A percentile compares a stretch with the other conserved stretches of the same genome.
These are phyloP conservation scores for Rhingia rostrata DNA, from an alignment of 2,888 invertebrate genomes.

Conservation along the genomic window DNA sequence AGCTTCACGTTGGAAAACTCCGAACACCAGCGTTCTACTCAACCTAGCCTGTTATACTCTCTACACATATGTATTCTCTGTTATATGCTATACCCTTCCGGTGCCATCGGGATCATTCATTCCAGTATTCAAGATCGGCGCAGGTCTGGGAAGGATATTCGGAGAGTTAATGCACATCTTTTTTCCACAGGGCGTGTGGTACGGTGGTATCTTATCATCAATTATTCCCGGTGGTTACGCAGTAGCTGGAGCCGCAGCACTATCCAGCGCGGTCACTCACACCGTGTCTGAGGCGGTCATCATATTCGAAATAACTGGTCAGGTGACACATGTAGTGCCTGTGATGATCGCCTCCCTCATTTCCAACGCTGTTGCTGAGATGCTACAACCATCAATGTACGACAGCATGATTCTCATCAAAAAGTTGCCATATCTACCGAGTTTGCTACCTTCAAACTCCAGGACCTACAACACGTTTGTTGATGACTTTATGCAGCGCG, in stretches of 20 bases:
- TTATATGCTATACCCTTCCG: constrained; percentile 97
- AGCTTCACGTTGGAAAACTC: constrained; percentile 94
- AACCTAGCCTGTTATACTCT: constrained; percentile 92
- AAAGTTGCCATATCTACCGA: constrained; percentile 97
- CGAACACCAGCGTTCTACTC: constrained; percentile 92
- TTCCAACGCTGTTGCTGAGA: constrained; percentile 96
- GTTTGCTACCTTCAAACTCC: constrained; percentile 93
- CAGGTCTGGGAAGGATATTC: constrained; percentile 94
- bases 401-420: constrained; percentile 99
- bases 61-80: constrained; percentile 93
- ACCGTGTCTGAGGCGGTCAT: constrained; percentile 99
- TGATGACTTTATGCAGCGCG: constrained; percentile 98
- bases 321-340: constrained; percentile 97
- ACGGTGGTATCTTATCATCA: constrained; percentile 92
- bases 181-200: constrained; percentile 95
- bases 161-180: constrained; percentile 97
- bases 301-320: constrained; percentile 99
- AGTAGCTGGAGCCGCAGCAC: constrained; percentile 97
- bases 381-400: constrained; percentile 97
- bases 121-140: constrained; percentile 98
- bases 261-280: constrained; percentile 98
- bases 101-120: constrained; percentile 99
- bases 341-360: constrained; percentile 98
- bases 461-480: constrained; percentile 97
- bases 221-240: constrained; percentile 98